phyloP scores from a whole-genome alignment of 1,140 invertebrate genomes.

The Dreissena polymorpha region DNA sequence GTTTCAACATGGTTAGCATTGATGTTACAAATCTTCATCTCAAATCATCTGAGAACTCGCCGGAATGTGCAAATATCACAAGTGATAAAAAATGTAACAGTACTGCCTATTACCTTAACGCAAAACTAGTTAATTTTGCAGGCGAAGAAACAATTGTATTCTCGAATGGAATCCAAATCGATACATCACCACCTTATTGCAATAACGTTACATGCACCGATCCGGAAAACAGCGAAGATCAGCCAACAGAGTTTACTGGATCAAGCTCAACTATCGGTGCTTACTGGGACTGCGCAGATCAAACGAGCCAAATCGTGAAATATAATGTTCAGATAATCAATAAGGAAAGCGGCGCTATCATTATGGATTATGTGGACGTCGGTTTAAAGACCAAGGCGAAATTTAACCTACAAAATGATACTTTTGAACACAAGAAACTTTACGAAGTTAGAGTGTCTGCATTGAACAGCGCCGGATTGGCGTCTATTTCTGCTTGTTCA shows the following conservation, averaged over 20 bases:
- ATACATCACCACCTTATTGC: conserved; percentile 14
- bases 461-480: conserved; percentile 15
- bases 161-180: conserved; percentile 41
- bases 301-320: conserved; percentile 16
- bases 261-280: conserved; percentile 38
- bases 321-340: neutral
- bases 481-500: neutral
- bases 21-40: conserved; percentile 11
- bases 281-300: conserved; percentile 33
- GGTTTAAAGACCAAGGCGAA: conserved; percentile 7
- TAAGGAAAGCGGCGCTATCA: neutral
- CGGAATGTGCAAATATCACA: conserved; percentile 19
- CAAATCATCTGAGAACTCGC: neutral
- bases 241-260: conserved; percentile 20
- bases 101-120: no score
- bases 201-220: conserved; percentile 27
- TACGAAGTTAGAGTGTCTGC: conserved; percentile 21
- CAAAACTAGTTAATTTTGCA: conserved; percentile 29
- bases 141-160: conserved; percentile 7
- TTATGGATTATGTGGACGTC: conserved; percentile 17
- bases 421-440: neutral
- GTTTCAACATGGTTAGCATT: conserved; percentile 15
- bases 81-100: conserved; percentile 31
- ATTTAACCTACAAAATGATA: no score
- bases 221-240: conserved; percentile 26